Base-by-base conservation (phyloP, 2,797 vertebrate species). In the Megalops cyprinoides region DNA sequence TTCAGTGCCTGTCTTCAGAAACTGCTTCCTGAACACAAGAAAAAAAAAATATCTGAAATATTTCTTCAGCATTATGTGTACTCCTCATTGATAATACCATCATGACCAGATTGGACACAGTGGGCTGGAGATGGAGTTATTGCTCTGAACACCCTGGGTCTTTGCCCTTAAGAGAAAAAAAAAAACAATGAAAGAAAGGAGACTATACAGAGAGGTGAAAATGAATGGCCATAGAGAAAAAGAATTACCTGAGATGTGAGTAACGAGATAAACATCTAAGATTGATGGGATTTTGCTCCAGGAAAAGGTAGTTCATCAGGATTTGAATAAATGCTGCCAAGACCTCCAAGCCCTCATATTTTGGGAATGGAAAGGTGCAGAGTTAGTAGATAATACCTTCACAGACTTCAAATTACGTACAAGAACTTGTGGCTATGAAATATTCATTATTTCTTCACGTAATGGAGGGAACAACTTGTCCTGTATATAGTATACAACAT, bases 251-350 rank as follows among this genome's bases (percentile, higher is more conserved):
- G 23, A 60, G 10, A 55, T 25, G 74, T 20, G 39, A 6, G 69
- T 78, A 82, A 81, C 58, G 77, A 83, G 80, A 85, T 78, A 77
- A 56, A 82, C 83, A 79, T 82, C 79, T 79, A 73, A 74, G 55
- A 78, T 76, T 84, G 74, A 78, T 79, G 71, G 34, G 77, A 86
- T 81, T 48, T 80, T 73, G 78, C 60, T 65, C 28, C 6, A 37
- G 75, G 77, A 56, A 56, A 81, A 83, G 28, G 62, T 48, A 79
- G 31, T 77, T 77, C 73, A 74, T 80, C 71, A 74, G n/a, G 55
- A 80, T 80, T 80, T 5, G 20, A 74, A 74, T 80, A 58, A 60
- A n/a, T 31, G 46, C 48, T 12, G 51, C 34, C 25, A 65, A 48
- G 76, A 39, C 7, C 20, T 53, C 51, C 25, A 77, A 77, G 51